phyloP scores from a whole-genome alignment of 1,140 invertebrate species.

The Pemphigus obesinymphae region DNA sequence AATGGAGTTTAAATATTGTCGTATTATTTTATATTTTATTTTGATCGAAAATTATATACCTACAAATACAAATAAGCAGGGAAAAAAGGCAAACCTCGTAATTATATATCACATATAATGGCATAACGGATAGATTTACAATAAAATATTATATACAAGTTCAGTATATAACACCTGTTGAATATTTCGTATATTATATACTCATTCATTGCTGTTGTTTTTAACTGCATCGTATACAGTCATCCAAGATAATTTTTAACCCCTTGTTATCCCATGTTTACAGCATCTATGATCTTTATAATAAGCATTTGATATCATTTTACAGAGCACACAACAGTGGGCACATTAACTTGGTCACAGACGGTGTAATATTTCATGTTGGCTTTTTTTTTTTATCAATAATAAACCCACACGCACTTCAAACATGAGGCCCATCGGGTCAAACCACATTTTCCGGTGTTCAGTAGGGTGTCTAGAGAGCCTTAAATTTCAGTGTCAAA shows the following conservation, averaged over 20 bases:
- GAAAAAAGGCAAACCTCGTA: not conserved
- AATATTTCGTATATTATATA: not conserved
- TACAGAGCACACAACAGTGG: conserved; percentile 39
- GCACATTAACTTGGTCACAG: conserved; percentile 31
- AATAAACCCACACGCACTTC: conserved; percentile 30
- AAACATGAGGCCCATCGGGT: conserved; percentile 17
- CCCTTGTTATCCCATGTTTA: conserved; percentile 18
- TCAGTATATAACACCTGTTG: not conserved
- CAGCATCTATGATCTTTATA: conserved; percentile 27
- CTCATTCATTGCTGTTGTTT: not conserved
- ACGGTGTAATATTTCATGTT: conserved; percentile 36
- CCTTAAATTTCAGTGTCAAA: conserved; percentile 39
- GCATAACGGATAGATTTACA: not conserved
- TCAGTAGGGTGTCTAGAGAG: conserved; percentile 14
- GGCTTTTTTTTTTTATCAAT: conserved; percentile 38
- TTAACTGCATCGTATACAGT: not conserved
- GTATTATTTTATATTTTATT: not conserved
- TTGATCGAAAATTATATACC: not conserved
- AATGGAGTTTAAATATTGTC: not conserved
- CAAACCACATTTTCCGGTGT: conserved; percentile 39
- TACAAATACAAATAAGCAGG: not conserved
- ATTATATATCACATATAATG: no score
- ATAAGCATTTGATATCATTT: conserved; percentile 35
- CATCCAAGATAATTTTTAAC: not conserved
- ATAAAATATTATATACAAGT: not conserved